Evolutionary conservation across 92 coral and sea anemone genomes (phyloP).

Genomic region (Porites cylindrica): DNA sequence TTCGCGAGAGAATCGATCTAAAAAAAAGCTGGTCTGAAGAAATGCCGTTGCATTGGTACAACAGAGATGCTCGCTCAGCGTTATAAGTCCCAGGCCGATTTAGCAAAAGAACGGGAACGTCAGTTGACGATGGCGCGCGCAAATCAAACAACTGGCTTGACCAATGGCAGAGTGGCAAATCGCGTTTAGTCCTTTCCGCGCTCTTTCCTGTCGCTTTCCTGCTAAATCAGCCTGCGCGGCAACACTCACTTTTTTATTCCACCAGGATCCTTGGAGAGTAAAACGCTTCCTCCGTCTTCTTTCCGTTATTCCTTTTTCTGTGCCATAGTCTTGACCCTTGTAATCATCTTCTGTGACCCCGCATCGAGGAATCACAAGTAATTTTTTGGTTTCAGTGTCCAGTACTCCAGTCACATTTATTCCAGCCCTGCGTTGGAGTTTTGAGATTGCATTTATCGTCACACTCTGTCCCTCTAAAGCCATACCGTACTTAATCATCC

Average conservation of each 20-base stretch:
- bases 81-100: too few species aligned
- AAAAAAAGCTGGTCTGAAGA: too few species aligned
- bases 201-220: neutral
- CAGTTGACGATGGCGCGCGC: too few species aligned
- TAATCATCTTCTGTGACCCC: slow-evolving; percentile 72
- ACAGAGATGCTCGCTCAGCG: too few species aligned
- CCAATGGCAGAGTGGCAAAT: too few species aligned
- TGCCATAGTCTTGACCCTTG: slow-evolving; percentile 44
- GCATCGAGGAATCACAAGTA: slow-evolving; percentile 68
- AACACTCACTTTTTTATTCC: slow-evolving; percentile 51
- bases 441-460: neutral
- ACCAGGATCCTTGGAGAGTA: slow-evolving; percentile 58
- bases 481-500: slow-evolving; percentile 6
- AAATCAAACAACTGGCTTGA: too few species aligned
- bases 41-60: too few species aligned
- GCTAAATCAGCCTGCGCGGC: neutral
- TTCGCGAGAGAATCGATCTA: too few species aligned
- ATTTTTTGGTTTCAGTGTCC: slow-evolving; percentile 60
- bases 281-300: slow-evolving; percentile 66
- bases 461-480: neutral
- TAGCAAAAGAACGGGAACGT: too few species aligned
- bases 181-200: too few species aligned
- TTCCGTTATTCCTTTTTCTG: neutral
- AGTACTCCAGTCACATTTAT: slow-evolving; percentile 75
- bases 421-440: slow-evolving; percentile 57